Base-by-base conservation (phyloP, 2,888 invertebrate genomes). In the Nymphalis polychloros region DNA sequence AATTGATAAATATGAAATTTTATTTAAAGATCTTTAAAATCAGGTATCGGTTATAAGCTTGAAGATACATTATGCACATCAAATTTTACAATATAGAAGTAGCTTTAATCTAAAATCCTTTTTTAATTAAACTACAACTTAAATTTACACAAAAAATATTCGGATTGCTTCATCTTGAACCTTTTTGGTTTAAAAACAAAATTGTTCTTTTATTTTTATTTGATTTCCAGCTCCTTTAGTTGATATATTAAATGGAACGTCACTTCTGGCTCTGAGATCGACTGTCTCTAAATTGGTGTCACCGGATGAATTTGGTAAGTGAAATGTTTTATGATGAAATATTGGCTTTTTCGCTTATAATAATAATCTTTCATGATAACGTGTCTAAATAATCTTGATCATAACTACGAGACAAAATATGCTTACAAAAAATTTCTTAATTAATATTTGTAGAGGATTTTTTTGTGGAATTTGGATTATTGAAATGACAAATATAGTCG, bases 231-330 rank as follows among this genome's bases (percentile, higher is more conserved):
- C 94, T 60, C 95, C 96, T 0, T 78, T 95, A 71, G 94, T 95
- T 17, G 96, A 96, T 81, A 95, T 96, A 74, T 88, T 95, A 55
- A 95, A 95, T 77, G 96, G 96, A 6, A 95, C 95, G 16, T 94
- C 95, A 7, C 93, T 96, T 74, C 93, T 96, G 74, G 95, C 96
- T 1, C 93, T 96, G 93, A 89, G 96, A 79, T 95, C 96, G 8
- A 95, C 95, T 72, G 94, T 95, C 53, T 95, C 96, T 0, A 96
- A 96, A 87, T 83, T 95, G 59, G 95, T 96, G 23, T 94, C 94
- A 23, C 87, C 94, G 3, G 93, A 95, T 79, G 96, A 96, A 90
- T 90, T 95, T 74, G 96, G 95, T 94, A 92, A 93, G 90, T 74
- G 31, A 55, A 31, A 49, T 17, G 49, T 27, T 55, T 55, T 31